Conservation (phyloP, 2,797 vertebrate genomes). For the Malurus splendens region DNA sequence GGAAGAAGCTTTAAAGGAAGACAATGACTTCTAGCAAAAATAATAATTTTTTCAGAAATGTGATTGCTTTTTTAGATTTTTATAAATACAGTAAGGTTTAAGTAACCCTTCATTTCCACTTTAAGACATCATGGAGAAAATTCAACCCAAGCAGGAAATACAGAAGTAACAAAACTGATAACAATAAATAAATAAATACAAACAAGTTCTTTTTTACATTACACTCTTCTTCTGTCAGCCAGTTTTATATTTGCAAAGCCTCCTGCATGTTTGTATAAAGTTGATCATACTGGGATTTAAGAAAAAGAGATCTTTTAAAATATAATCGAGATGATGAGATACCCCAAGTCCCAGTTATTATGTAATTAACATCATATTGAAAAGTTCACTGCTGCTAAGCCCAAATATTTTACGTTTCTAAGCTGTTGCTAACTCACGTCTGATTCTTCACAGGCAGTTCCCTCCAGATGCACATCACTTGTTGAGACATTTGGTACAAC, state of each 20-base stretch:
- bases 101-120: background rate
- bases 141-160: background rate
- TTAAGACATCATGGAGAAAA: background rate
- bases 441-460: background rate
- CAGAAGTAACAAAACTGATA: background rate
- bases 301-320: background rate
- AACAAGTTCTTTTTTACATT: background rate
- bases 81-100: background rate
- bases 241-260: background rate
- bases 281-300: background rate
- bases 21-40: background rate
- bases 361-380: background rate
- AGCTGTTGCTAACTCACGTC: background rate
- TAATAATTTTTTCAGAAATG: background rate
- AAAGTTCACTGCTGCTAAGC: background rate
- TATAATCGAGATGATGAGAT: background rate
- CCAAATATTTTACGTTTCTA: background rate
- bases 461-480: background rate
- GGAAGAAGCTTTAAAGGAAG: background rate
- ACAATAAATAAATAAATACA: background rate
- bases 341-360: background rate
- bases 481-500: background rate
- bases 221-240: background rate
- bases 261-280: background rate
- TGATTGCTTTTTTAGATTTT: background rate